phyloP scores from a whole-genome alignment of 2,888 invertebrate genomes.

The Tholera decimalis region DNA sequence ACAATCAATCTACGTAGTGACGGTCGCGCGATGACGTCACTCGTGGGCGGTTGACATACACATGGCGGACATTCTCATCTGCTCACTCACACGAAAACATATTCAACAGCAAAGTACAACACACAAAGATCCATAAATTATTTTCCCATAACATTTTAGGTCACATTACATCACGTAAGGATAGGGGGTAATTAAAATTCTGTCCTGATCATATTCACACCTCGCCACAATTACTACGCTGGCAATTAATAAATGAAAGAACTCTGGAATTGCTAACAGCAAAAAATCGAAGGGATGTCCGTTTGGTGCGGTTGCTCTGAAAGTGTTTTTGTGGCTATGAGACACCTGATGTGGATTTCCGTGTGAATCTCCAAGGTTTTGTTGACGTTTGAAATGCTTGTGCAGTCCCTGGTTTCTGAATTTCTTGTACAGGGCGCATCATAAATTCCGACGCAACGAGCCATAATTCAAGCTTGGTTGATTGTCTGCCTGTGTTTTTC shows the following conservation, averaged over 20 bases:
- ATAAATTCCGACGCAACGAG: constrained; percentile 45
- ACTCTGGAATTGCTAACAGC: constrained; percentile 60
- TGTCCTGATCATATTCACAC: constrained; percentile 82
- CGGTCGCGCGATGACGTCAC: constrained; percentile 78
- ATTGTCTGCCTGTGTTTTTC: constrained; percentile 28
- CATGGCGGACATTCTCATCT: constrained; percentile 65
- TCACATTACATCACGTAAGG: constrained; percentile 86
- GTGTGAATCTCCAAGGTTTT: constrained; percentile 49
- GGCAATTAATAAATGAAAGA: constrained; percentile 72
- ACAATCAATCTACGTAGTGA: constrained; percentile 61
- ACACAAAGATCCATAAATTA: constrained; percentile 55
- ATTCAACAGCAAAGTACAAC: constrained; percentile 41
- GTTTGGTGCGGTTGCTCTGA: constrained; percentile 43
- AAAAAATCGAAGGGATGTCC: constrained; percentile 66
- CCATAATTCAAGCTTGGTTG: constrained; percentile 41
- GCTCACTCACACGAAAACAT: constrained; percentile 48
- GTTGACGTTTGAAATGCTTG: constrained; percentile 38
- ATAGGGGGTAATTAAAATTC: constrained; percentile 87
- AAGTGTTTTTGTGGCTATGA: constrained; percentile 44
- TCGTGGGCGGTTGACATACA: constrained; percentile 78
- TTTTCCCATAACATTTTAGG: constrained; percentile 87
- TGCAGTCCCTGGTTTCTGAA: constrained; percentile 21
- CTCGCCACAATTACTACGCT: constrained; percentile 70
- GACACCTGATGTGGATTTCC: constrained; percentile 57
- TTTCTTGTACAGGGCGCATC: constrained; percentile 32